Evolutionary conservation across 2,888 invertebrate species (phyloP), one percentile per base, ranked within the genome.

Genomic region (Drosophila mettleri): DNA sequence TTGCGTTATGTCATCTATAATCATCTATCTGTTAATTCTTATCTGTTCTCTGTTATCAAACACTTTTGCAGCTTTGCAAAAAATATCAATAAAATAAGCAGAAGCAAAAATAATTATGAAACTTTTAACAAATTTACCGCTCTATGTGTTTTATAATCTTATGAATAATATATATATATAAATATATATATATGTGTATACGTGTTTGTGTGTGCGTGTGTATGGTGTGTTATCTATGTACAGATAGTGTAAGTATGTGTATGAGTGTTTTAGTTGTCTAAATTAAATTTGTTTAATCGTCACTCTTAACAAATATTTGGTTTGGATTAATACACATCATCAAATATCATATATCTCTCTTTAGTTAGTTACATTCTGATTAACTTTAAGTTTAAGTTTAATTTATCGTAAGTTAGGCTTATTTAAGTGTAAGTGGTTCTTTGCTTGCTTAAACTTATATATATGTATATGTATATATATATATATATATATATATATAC

Each of bases 351-450:
- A 74, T 70, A 73, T 74, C 70, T 66, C 76, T 36, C 52, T 67
- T 66, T 65, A 77, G 67, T 84, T 80, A 70, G 67, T 84, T 80
- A 70, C 67, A 74, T 79, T 82, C 67, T 73, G 78, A 73, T 71
- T 71, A 71, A 67, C 57, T 59, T 72, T 72, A 73, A 74, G 67
- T 69, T 85, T 74, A 70, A 67, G 61, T 74, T 80, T 74, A 70
- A 65, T 78, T 69, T 78, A 86, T 70, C 80, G 76, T 84, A 86
- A 76, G 69, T 86, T 77, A 81, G 77, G 80, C 78, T 83, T 86
- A 80, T 78, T 87, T 87, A 88, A 80, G 85, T 86, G 78, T 87
- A 77, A 87, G 88, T 88, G 88, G 88, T 88, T 84, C 88, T 88
- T 85, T 87, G 87, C 83, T 86, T 86, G 79, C 86, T 86, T 87